Evolutionary conservation across 35 echinoderm and acorn worm genomes (phyloP), one percentile per base, ranked within the genome.

Genomic region (Lytechinus pictus): DNA sequence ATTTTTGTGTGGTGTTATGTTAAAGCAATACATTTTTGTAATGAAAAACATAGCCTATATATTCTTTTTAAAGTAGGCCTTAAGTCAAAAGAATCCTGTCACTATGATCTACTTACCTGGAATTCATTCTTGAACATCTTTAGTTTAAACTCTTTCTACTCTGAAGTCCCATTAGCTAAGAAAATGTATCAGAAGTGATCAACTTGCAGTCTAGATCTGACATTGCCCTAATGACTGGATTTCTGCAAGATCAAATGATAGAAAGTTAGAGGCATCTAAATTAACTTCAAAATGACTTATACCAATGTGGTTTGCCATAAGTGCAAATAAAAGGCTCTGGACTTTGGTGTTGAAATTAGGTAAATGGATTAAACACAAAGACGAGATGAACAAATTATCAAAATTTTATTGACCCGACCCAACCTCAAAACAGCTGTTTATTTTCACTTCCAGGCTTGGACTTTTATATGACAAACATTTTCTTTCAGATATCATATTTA

Each of bases 61-160:
- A 24, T n/a, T 79, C 66, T 24, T 79, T 24, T 7, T 79, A 79
- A 16, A 58, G 9, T 58, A 58, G n/a, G n/a, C n/a, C n/a, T n/a
- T n/a, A 2, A 58, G 56, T 58, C 56, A 10, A 9, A 58, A 1
- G 33, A 44, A 44, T 44, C 33, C 0, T 44, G 33, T 44, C 33
- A 44, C 33, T 44, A 11, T 58, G 9, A 24, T 79, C 66, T 79
- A 10, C 92, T 53, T 93, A 93, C 92, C 92, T 93, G 92, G 28
- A 93, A 93, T 93, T 93, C 92, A 93, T 93, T 93, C 92, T 93
- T 93, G 54, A 93, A 93, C 92, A 93, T 93, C 92, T 93, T 93
- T 27, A 93, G 9, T 93, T 90, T 44, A 52, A 52, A 90, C 52
- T 29, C 2, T 54, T 54, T 52, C 28, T 13, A 33, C n/a, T n/a